Evolutionary conservation across 1,140 invertebrate species (phyloP).

Genomic region (Pseudomyrmex concolor): DNA sequence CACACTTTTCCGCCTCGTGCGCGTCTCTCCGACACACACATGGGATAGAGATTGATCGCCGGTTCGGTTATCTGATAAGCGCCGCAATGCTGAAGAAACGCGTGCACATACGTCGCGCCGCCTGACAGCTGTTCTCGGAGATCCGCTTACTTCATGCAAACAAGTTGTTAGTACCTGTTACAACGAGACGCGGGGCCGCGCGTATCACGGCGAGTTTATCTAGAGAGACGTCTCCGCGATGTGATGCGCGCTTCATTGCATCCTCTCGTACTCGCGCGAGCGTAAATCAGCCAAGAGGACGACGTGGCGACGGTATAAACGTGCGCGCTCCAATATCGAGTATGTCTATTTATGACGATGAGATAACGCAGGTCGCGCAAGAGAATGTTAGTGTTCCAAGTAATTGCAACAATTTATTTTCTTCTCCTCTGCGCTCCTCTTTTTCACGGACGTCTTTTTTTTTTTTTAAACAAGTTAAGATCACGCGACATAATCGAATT

Average conservation of each 20-base stretch:
- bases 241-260: constrained; percentile 32
- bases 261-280: constrained; percentile 9
- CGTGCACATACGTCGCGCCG: constrained; percentile 37
- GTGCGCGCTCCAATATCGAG: constrained; percentile 22
- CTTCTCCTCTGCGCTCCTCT: not conserved
- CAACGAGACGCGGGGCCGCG: constrained; percentile 42
- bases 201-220: constrained; percentile 42
- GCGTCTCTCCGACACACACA: constrained; percentile 18
- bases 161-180: constrained; percentile 64
- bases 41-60: constrained; percentile 65
- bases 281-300: constrained; percentile 21
- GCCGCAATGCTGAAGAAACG: constrained; percentile 60
- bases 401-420: constrained; percentile 18
- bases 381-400: constrained; percentile 11
- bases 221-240: constrained; percentile 42
- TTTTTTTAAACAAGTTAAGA: not conserved
- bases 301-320: constrained; percentile 14
- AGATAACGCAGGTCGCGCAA: constrained; percentile 17
- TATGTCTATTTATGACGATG: constrained; percentile 41
- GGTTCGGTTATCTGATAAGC: constrained; percentile 66
- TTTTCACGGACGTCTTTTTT: not conserved
- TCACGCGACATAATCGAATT: not conserved
- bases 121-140: constrained; percentile 57
- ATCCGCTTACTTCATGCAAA: constrained; percentile 58
- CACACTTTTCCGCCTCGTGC: constrained; percentile 26